These are phyloP conservation scores for Anthopleura xanthogrammica DNA, from an alignment of 92 coral and sea anemone genomes.

Conservation along the genomic window DNA sequence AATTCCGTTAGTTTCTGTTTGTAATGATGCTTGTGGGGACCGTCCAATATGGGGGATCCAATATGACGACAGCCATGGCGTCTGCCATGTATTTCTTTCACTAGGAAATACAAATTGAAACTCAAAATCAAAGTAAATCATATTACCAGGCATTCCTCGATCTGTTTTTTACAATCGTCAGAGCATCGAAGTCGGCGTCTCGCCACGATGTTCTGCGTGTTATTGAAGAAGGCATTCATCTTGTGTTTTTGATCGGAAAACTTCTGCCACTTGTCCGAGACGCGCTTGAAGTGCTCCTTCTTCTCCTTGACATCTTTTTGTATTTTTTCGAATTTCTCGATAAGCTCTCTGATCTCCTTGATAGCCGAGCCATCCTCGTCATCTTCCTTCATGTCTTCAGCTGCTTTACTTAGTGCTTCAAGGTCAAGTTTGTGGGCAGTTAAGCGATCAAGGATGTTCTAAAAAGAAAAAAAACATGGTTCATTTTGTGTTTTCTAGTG, in stretches of 20 bases:
- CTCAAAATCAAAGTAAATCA: background rate
- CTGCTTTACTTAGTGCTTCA: conserved; percentile 80
- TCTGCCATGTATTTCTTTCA: too few species aligned
- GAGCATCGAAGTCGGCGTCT: conserved; percentile 69
- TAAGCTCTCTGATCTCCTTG: conserved; percentile 72
- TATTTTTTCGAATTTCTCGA: conserved; percentile 79
- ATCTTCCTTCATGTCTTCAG: conserved; percentile 79
- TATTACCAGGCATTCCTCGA: conserved; percentile 79
- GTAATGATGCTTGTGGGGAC: too few species aligned
- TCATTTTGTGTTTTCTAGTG: too few species aligned
- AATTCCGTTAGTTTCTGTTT: too few species aligned
- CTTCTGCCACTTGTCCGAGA: conserved; percentile 78
- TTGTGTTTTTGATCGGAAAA: conserved; percentile 84
- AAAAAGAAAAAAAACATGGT: background rate
- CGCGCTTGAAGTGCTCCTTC: conserved; percentile 78
- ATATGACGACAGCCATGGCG: background rate
- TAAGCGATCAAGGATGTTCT: conserved; percentile 92
- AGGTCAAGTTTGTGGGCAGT: conserved; percentile 90
- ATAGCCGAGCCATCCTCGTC: conserved; percentile 75
- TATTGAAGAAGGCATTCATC: conserved; percentile 82
- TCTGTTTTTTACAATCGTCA: conserved; percentile 80
- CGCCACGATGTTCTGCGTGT: conserved; percentile 78
- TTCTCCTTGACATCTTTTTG: conserved; percentile 79
- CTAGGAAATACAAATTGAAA: background rate
- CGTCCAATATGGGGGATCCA: too few species aligned